These are phyloP conservation scores for Idaea straminata DNA, from an alignment of 2,888 invertebrate species.

Conservation along the genomic window DNA sequence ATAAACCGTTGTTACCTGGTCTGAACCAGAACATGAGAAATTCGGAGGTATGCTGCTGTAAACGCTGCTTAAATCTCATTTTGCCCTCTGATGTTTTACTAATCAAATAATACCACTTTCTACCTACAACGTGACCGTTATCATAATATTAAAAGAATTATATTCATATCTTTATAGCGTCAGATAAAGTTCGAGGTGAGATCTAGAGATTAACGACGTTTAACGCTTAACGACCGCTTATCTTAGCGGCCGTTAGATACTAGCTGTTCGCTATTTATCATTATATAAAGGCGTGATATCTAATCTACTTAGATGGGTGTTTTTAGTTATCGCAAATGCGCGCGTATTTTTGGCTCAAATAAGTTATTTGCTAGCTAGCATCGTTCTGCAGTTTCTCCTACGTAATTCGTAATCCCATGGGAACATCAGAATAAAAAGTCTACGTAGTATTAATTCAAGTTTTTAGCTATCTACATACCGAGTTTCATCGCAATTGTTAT, in stretches of 20 bases:
- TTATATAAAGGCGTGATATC: constrained; percentile 36
- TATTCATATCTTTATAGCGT: constrained; percentile 22
- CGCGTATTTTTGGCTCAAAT: not conserved
- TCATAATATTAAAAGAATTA: constrained; percentile 7
- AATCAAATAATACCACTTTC: not conserved
- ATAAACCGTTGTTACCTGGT: too few species aligned
- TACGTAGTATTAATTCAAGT: too few species aligned
- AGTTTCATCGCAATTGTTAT: too few species aligned
- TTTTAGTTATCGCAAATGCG: not conserved
- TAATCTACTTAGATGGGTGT: constrained; percentile 15
- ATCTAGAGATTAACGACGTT: constrained; percentile 33
- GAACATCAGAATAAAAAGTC: too few species aligned
- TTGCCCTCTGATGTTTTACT: not conserved
- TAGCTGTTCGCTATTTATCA: constrained; percentile 18
- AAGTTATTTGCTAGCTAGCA: not conserved
- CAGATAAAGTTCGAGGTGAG: constrained; percentile 38
- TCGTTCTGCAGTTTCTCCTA: too few species aligned
- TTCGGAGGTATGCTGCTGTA: too few species aligned
- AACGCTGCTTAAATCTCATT: too few species aligned
- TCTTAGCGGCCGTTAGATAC: constrained; percentile 47
- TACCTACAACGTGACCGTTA: not conserved
- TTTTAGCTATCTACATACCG: too few species aligned
- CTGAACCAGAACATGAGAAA: too few species aligned
- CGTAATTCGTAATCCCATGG: too few species aligned
- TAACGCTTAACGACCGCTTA: constrained; percentile 39